Evolutionary conservation across 2,113 vertebrate species (phyloP).

Genomic region (Edolisoma coerulescens): DNA sequence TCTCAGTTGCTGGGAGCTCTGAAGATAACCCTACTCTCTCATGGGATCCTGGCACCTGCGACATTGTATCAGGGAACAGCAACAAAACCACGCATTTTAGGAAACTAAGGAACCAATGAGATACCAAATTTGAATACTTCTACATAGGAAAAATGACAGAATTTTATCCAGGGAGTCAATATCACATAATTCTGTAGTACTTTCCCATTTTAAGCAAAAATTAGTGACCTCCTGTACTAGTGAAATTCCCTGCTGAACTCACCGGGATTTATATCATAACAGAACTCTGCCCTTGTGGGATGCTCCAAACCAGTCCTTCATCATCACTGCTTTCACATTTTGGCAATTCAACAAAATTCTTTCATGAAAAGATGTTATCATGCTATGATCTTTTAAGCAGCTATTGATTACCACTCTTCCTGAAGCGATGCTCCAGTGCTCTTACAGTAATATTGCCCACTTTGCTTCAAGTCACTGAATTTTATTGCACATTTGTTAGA

Average conservation of each 20-base stretch:
- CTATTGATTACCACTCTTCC: background rate
- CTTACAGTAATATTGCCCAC: background rate
- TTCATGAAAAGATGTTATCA: background rate
- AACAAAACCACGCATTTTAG: constrained; percentile 46
- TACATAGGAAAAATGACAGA: background rate
- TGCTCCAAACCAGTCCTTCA: background rate
- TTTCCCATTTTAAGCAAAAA: background rate
- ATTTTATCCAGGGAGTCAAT: background rate
- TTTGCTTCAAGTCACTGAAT: background rate
- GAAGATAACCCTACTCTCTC: constrained; percentile 91
- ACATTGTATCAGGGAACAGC: constrained; percentile 88
- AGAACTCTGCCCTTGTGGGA: background rate
- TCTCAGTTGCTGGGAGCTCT: constrained; percentile 77
- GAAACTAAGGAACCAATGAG: background rate
- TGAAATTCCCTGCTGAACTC: background rate
- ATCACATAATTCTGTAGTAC: background rate
- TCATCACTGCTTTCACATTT: background rate
- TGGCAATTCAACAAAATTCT: background rate
- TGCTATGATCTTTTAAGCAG: background rate
- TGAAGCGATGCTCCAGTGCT: background rate
- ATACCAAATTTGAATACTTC: background rate
- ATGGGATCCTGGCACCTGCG: constrained; percentile 82
- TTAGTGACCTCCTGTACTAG: background rate
- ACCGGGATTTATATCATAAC: background rate
- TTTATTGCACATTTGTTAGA: background rate